Percentiles rank a stretch among this genome's conserved stretches.
Conservation (phyloP, 2,113 vertebrate genomes). For the Peromyscus polionotus region DNA sequence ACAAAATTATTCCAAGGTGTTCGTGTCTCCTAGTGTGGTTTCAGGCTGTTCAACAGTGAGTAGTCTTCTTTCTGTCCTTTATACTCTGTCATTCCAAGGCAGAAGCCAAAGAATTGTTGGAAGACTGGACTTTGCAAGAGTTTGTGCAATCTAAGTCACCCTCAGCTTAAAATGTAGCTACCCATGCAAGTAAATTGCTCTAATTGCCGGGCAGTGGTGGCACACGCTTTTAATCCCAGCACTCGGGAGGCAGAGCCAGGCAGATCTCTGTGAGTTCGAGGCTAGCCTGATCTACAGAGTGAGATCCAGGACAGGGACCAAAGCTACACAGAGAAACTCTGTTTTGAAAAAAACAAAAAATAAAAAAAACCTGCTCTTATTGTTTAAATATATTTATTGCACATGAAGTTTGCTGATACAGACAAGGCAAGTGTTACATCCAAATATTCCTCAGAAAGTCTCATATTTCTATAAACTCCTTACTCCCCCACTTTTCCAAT, state of each 20-base stretch:
- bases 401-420: neutral
- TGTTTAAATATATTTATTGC: neutral
- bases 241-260: too few species aligned
- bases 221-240: too few species aligned
- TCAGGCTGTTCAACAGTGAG: neutral
- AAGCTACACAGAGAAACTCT: too few species aligned
- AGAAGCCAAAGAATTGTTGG: neutral
- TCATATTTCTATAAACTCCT: neutral
- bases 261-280: too few species aligned
- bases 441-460: conserved; percentile 2
- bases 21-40: neutral
- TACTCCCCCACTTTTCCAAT: neutral
- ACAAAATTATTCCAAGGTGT: neutral
- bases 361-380: too few species aligned
- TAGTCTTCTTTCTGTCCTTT: neutral
- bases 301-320: too few species aligned
- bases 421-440: neutral
- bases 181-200: neutral
- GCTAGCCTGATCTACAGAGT: too few species aligned
- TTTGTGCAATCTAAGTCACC: neutral
- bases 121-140: neutral
- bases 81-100: neutral
- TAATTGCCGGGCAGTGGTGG: too few species aligned
- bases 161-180: neutral
- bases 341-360: too few species aligned